Conservation (phyloP, 2,888 invertebrate genomes). For the Troides helena region DNA sequence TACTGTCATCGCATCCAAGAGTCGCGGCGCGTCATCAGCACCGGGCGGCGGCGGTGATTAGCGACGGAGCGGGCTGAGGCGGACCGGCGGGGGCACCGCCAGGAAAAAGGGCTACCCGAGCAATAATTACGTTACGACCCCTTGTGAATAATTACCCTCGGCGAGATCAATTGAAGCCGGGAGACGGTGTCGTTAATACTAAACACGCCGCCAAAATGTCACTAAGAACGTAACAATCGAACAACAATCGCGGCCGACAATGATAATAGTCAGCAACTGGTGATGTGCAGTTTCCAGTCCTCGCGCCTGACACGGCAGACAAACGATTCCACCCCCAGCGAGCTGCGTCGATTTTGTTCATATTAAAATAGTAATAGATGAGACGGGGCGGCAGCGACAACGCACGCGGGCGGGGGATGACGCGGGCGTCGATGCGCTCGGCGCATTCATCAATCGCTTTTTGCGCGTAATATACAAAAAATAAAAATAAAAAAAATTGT, state of each 20-base stretch:
- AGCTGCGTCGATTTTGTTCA: conserved; percentile 6
- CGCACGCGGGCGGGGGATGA: conserved; percentile 19
- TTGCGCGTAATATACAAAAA: conserved; percentile 47
- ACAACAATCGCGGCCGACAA: too few species aligned
- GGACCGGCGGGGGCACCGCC: conserved; percentile 43
- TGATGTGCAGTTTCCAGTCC: too few species aligned
- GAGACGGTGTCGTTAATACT: too few species aligned
- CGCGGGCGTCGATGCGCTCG: conserved; percentile 29
- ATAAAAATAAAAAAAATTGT: conserved; percentile 41
- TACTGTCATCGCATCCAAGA: conserved; percentile 74
- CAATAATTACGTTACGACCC: conserved; percentile 74
- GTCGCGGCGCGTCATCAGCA: conserved; percentile 74
- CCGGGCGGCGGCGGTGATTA: conserved; percentile 73
- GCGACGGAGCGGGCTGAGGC: conserved; percentile 47
- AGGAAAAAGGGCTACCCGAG: conserved; percentile 77
- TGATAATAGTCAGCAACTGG: too few species aligned
- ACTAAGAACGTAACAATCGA: too few species aligned
- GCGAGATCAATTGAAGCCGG: conserved; percentile 67
- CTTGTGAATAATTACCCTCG: conserved; percentile 76
- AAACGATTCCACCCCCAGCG: conserved; percentile 1
- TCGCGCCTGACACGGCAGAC: conserved; percentile 5
- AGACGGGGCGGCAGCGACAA: conserved; percentile 36
- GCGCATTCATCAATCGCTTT: conserved; percentile 52
- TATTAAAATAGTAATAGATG: conserved; percentile 21
- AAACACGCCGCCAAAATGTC: too few species aligned